Percentiles rank a stretch among this genome's conserved stretches.
These are phyloP conservation scores for Apodemus sylvaticus DNA, from an alignment of 2,113 vertebrate species.

Conservation along the genomic window DNA sequence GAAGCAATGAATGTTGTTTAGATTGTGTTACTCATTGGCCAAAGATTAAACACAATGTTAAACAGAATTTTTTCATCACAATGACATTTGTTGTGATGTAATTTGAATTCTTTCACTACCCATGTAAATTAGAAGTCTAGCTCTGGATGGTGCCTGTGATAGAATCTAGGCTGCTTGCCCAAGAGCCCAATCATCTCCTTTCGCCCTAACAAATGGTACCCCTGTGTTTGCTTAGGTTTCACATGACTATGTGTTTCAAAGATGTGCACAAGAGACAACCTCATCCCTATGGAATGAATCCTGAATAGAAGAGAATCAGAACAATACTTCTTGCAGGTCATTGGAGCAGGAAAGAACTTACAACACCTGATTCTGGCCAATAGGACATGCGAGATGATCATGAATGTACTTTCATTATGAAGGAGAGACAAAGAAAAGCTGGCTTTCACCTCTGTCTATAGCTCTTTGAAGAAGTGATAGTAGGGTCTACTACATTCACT, in stretches of 20 bases:
- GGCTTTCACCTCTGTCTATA: background rate
- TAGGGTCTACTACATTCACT: background rate
- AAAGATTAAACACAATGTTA: slow-evolving; percentile 38
- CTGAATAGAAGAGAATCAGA: slow-evolving; percentile 10
- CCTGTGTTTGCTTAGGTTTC: slow-evolving; percentile 20
- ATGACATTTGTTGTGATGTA: slow-evolving; percentile 26
- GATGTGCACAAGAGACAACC: background rate
- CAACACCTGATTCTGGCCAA: background rate
- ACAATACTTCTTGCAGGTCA: background rate
- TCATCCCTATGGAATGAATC: background rate
- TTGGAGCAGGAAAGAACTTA: slow-evolving; percentile 12
- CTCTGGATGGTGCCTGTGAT: background rate
- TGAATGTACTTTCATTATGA: slow-evolving; percentile 1
- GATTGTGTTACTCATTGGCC: slow-evolving; percentile 43
- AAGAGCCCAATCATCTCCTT: background rate
- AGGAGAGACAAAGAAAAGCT: background rate
- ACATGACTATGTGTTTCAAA: background rate
- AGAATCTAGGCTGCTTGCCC: background rate
- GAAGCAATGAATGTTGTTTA: slow-evolving; percentile 19
- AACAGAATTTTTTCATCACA: slow-evolving; percentile 54
- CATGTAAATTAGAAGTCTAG: slow-evolving; percentile 1
- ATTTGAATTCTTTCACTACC: slow-evolving; percentile 45
- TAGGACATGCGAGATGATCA: background rate
- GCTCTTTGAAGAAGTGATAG: background rate
- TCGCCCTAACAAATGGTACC: background rate